phyloP scores from a whole-genome alignment of 2,113 vertebrate species.

The Bothrops jararaca region DNA sequence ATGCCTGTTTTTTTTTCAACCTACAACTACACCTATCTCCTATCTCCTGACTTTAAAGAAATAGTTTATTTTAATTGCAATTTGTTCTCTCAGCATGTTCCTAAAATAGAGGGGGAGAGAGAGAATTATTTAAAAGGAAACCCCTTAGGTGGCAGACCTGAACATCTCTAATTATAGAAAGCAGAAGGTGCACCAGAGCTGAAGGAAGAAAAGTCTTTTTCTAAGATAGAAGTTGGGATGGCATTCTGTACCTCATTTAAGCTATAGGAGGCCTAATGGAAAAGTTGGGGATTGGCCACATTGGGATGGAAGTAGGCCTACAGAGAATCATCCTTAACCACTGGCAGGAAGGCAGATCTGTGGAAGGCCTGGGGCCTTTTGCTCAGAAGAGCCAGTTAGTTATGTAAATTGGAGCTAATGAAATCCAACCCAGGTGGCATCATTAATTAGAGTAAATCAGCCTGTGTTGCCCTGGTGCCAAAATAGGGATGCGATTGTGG shows the following conservation, averaged over 20 bases:
- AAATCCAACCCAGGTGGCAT: slow-evolving; percentile 37
- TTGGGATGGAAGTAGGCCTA: slow-evolving; percentile 16
- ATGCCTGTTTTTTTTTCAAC: background rate
- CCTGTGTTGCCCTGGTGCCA: slow-evolving; percentile 34
- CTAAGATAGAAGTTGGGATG: slow-evolving; percentile 19
- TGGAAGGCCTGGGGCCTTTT: slow-evolving; percentile 24
- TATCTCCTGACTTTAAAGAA: slow-evolving; percentile 57
- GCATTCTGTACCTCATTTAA: slow-evolving; percentile 26
- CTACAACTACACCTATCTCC: slow-evolving; percentile 48
- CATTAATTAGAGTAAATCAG: slow-evolving; percentile 41
- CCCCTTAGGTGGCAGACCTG: slow-evolving; percentile 38
- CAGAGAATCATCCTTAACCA: slow-evolving; percentile 23
- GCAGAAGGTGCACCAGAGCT: slow-evolving; percentile 32
- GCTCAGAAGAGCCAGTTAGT: slow-evolving; percentile 30
- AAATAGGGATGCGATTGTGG: slow-evolving; percentile 16
- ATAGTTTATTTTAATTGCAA: slow-evolving; percentile 70
- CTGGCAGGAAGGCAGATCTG: slow-evolving; percentile 25
- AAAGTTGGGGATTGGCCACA: slow-evolving; percentile 18
- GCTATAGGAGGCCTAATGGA: slow-evolving; percentile 16
- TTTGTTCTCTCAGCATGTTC: slow-evolving; percentile 62
- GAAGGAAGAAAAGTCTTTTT: slow-evolving; percentile 26
- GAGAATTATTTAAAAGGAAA: slow-evolving; percentile 58
- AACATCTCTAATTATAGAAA: slow-evolving; percentile 39
- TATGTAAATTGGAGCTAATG: slow-evolving; percentile 41
- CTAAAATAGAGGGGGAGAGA: slow-evolving; percentile 42